These are phyloP conservation scores for Cydia splendana DNA, from an alignment of 1,140 invertebrate species.

Conservation along the genomic window DNA sequence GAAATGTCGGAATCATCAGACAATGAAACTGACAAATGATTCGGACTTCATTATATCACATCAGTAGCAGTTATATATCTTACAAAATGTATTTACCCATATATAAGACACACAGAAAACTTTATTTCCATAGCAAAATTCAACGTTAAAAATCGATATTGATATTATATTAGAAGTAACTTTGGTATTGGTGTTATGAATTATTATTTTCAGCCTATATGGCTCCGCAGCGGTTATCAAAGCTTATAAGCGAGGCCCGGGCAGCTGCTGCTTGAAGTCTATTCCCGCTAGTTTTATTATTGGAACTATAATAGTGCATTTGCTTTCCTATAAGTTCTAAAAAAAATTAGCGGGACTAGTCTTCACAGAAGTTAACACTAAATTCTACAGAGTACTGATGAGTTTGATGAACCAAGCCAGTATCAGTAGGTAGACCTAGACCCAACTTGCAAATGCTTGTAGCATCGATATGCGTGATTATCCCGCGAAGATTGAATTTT, in stretches of 20 bases:
- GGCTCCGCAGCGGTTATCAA: neutral
- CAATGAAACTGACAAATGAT: too few relatives aligned
- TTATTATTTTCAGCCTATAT: slow-evolving; percentile 37
- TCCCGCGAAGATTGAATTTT: neutral
- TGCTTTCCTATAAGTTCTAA: too few relatives aligned
- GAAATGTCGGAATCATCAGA: too few relatives aligned
- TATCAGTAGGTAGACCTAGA: too few relatives aligned
- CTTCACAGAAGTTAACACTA: too few relatives aligned
- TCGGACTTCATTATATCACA: neutral
- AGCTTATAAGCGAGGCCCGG: neutral
- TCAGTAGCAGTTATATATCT: neutral
- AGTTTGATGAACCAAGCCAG: too few relatives aligned
- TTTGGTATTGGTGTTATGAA: slow-evolving; percentile 72
- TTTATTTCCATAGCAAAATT: neutral
- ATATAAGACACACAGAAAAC: neutral
- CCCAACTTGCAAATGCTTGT: neutral
- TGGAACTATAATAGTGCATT: too few relatives aligned
- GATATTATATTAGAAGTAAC: slow-evolving; percentile 67
- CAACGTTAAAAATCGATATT: slow-evolving; percentile 11
- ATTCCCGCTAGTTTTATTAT: too few relatives aligned
- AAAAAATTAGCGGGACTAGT: too few relatives aligned
- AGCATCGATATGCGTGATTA: slow-evolving; percentile 8
- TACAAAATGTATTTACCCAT: neutral
- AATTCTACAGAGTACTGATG: too few relatives aligned
- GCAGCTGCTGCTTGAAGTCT: too few relatives aligned